A percentile compares a stretch with the other conserved stretches of the same genome.
phyloP scores from a whole-genome alignment of 2,888 invertebrate genomes.

The Nemurella pictetii region DNA sequence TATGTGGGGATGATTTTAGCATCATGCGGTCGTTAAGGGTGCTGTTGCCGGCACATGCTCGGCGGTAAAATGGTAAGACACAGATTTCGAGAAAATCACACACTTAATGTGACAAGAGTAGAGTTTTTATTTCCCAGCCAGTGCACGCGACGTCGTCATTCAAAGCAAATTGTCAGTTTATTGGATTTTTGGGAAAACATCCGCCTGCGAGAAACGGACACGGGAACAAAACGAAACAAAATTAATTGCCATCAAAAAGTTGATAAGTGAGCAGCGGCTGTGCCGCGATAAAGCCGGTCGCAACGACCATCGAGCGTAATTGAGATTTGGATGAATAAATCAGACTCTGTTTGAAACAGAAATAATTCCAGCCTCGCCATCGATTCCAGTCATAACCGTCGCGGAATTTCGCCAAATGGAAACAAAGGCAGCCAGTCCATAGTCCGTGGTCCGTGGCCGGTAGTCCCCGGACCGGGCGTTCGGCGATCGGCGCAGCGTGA shows the following conservation, averaged over 20 bases:
- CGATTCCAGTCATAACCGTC: neutral
- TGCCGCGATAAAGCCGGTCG: neutral
- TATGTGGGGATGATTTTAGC: neutral
- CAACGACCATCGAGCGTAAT: neutral
- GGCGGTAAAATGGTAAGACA: neutral
- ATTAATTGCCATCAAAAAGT: neutral
- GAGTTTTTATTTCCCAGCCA: no score
- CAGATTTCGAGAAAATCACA: no score
- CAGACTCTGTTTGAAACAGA: neutral
- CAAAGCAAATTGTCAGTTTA: neutral
- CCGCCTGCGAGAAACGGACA: neutral
- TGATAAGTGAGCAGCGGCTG: neutral
- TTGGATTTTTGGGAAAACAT: neutral
- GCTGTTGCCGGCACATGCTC: neutral
- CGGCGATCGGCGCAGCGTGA: neutral
- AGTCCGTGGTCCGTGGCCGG: no score
- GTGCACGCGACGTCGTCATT: no score
- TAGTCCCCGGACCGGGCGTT: neutral
- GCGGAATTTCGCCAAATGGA: neutral
- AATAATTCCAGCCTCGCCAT: neutral
- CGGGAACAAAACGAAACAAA: neutral
- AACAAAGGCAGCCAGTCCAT: neutral
- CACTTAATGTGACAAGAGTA: no score
- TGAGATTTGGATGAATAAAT: neutral
- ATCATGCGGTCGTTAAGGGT: neutral